Evolutionary conservation across 2,888 invertebrate genomes (phyloP).

Genomic region (Lamellibrachia satsuma): DNA sequence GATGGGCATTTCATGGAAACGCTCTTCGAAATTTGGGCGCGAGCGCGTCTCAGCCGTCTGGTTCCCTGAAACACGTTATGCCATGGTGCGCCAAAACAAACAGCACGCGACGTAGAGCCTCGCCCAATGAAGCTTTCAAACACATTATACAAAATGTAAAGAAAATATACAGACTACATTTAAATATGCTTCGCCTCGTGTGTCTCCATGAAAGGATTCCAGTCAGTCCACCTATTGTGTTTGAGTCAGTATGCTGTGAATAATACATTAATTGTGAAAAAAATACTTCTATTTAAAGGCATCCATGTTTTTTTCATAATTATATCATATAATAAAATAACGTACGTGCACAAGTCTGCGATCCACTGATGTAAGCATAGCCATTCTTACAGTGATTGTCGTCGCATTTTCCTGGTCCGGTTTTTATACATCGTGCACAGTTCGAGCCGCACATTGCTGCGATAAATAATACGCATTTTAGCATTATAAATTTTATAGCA

Average conservation of each 20-base stretch:
- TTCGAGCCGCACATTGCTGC: not conserved
- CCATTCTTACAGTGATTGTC: not conserved
- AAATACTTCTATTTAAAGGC: not conserved
- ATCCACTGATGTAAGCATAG: not conserved
- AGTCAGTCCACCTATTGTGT: too few relatives aligned
- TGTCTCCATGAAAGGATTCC: not conserved
- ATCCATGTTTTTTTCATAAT: not conserved
- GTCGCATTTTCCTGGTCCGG: not conserved
- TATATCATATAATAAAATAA: not conserved
- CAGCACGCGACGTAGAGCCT: not conserved
- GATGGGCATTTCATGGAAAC: too few relatives aligned
- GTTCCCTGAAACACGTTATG: too few relatives aligned
- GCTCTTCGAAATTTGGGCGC: too few relatives aligned
- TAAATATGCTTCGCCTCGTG: not conserved
- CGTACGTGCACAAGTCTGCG: not conserved
- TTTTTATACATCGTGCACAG: not conserved
- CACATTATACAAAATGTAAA: not conserved
- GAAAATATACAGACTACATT: not conserved
- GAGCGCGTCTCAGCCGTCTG: too few relatives aligned
- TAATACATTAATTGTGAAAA: not conserved
- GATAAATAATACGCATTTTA: not conserved
- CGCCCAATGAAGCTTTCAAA: not conserved
- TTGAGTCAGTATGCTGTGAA: too few relatives aligned
- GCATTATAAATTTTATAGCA: not conserved
- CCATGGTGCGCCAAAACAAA: too few relatives aligned